phyloP scores from a whole-genome alignment of 23 tunicate genomes.

The Clavelina lepadiformis region DNA sequence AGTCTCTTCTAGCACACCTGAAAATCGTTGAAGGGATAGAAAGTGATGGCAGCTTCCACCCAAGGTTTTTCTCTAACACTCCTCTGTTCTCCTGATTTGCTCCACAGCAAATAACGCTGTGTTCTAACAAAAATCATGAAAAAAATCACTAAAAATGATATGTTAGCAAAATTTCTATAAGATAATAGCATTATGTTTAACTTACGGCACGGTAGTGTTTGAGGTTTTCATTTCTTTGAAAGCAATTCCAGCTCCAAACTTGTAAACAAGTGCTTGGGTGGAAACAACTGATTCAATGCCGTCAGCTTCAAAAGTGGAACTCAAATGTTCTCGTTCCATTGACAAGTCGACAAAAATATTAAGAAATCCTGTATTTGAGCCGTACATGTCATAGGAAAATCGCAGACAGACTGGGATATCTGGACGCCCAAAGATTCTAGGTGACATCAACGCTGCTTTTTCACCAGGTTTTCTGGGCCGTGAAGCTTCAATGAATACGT shows the following conservation, averaged over 20 bases:
- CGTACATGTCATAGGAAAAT: slow-evolving; percentile 81
- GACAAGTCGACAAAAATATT: slow-evolving; percentile 42
- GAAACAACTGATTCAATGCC: slow-evolving; percentile 8
- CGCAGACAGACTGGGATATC: slow-evolving; percentile 43
- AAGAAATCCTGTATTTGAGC: slow-evolving; percentile 47
- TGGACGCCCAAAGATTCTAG: slow-evolving; percentile 32
- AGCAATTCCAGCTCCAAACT: slow-evolving; percentile 13
- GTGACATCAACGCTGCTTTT: slow-evolving; percentile 43
- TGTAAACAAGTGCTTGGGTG: slow-evolving; percentile 26
- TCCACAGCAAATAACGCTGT: slow-evolving; percentile 63
- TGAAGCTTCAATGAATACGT: slow-evolving; percentile 78
- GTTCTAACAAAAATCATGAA: too few relatives aligned
- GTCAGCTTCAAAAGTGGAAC: neutral
- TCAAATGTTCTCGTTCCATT: slow-evolving; percentile 4
- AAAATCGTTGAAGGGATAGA: slow-evolving; percentile 61
- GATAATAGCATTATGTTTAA: too few relatives aligned
- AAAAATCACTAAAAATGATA: too few relatives aligned
- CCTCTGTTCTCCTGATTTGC: slow-evolving; percentile 54
- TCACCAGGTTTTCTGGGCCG: slow-evolving; percentile 64
- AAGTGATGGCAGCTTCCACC: slow-evolving; percentile 45
- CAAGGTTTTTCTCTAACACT: slow-evolving; percentile 22
- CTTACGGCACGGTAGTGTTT: neutral
- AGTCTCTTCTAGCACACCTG: slow-evolving; percentile 46
- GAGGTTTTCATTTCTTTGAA: neutral
- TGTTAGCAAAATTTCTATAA: too few relatives aligned